These are phyloP conservation scores for Cephalopholis sonnerati DNA, from an alignment of 2,113 vertebrate species.

Conservation along the genomic window DNA sequence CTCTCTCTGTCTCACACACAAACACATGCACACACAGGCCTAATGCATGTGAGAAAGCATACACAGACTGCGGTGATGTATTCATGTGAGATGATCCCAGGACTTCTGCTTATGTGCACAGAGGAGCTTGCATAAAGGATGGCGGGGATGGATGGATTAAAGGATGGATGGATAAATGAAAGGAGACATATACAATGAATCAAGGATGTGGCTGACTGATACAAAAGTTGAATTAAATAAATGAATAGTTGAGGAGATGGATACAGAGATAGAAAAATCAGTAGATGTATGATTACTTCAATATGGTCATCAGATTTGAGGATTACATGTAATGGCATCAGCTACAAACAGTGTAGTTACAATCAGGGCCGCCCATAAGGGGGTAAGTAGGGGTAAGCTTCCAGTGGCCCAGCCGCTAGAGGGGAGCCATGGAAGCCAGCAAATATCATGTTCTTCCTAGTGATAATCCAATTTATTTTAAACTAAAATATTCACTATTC, in stretches of 20 bases:
- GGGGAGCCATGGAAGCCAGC: too few species aligned
- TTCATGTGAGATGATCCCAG: constrained; percentile 31
- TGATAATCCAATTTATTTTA: too few species aligned
- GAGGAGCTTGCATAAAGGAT: neutral
- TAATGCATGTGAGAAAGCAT: neutral
- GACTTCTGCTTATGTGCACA: constrained; percentile 34
- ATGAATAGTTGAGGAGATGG: neutral
- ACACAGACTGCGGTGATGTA: neutral
- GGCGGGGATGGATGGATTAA: neutral
- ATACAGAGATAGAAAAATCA: neutral
- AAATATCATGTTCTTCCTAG: too few species aligned
- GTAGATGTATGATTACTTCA: neutral
- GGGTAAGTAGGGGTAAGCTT: too few species aligned
- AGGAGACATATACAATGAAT: neutral
- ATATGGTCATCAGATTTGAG: neutral
- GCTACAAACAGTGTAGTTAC: neutral
- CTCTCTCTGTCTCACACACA: neutral
- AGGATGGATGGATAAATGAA: neutral
- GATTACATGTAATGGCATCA: neutral
- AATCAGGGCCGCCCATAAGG: too few species aligned
- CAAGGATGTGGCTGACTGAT: neutral
- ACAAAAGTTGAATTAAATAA: constrained; percentile 9
- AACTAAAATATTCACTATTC: too few species aligned
- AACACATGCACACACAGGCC: neutral
- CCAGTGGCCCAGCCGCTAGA: too few species aligned